Conservation (phyloP, 2,113 vertebrate species). For the Acrocephalus arundinaceus region DNA sequence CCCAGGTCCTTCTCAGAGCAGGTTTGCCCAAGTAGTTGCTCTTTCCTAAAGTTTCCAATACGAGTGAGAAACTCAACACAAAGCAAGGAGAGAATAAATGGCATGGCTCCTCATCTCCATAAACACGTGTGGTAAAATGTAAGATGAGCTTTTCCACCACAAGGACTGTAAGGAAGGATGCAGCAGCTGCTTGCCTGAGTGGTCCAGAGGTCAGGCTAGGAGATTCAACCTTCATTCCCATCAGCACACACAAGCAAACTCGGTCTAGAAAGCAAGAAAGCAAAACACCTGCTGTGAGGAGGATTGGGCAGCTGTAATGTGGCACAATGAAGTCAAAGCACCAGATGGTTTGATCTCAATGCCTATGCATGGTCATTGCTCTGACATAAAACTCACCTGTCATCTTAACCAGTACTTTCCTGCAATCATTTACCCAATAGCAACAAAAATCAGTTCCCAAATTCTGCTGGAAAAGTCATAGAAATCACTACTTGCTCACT, state of each 20-base stretch:
- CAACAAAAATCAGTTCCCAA: background rate
- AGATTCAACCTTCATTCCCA: background rate
- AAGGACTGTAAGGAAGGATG: background rate
- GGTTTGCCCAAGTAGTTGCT: background rate
- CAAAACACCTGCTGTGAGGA: background rate
- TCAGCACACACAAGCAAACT: background rate
- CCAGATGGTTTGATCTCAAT: background rate
- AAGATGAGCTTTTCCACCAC: background rate
- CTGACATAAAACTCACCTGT: background rate
- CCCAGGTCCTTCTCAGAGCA: constrained; percentile 16
- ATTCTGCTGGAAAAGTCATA: background rate
- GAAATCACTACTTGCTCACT: background rate
- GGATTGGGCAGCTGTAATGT: background rate
- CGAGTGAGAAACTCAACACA: background rate
- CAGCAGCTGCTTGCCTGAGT: background rate
- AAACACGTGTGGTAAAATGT: background rate
- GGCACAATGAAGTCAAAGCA: background rate
- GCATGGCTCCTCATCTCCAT: background rate
- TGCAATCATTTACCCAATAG: background rate
- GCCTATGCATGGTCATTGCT: background rate
- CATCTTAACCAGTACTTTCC: background rate
- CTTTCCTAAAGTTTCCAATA: constrained; percentile 1
- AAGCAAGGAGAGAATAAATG: background rate
- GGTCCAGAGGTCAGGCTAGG: background rate
- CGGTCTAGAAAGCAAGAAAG: background rate